Conservation (phyloP, 53 echinoderm and acorn worm genomes). For the Paracentrotus lividus region DNA sequence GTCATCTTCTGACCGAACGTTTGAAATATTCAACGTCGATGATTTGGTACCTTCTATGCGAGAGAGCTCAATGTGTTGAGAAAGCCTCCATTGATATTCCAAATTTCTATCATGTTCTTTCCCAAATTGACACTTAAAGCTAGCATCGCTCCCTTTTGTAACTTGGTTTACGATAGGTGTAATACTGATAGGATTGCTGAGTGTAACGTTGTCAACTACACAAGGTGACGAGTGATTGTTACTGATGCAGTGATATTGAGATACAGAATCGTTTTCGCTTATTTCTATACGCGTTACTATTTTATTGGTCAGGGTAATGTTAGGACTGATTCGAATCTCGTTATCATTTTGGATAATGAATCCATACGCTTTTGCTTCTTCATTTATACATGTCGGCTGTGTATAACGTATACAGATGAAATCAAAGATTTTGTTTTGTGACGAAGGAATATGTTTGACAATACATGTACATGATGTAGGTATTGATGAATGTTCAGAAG, state of each 20-base stretch:
- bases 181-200: not conserved
- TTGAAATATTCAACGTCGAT: not conserved
- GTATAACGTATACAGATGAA: not conserved
- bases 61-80: not conserved
- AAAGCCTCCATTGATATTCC: not conserved
- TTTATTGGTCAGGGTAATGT: not conserved
- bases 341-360: not conserved
- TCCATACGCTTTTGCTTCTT: not conserved
- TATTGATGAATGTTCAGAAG: not conserved
- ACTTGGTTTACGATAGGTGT: not conserved
- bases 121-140: not conserved
- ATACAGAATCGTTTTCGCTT: not conserved
- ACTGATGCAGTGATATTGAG: not conserved
- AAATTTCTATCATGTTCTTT: not conserved
- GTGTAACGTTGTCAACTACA: not conserved
- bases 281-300: not conserved
- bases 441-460: not conserved
- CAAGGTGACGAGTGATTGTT: not conserved
- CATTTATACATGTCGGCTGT: not conserved
- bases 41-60: not conserved
- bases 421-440: not conserved
- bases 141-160: not conserved
- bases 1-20: not conserved
- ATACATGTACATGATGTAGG: too few relatives aligned
- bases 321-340: not conserved